A percentile compares a stretch with the other conserved stretches of the same genome.
These are phyloP conservation scores for Nasonia oneida DNA, from an alignment of 2,888 invertebrate genomes.

Conservation along the genomic window DNA sequence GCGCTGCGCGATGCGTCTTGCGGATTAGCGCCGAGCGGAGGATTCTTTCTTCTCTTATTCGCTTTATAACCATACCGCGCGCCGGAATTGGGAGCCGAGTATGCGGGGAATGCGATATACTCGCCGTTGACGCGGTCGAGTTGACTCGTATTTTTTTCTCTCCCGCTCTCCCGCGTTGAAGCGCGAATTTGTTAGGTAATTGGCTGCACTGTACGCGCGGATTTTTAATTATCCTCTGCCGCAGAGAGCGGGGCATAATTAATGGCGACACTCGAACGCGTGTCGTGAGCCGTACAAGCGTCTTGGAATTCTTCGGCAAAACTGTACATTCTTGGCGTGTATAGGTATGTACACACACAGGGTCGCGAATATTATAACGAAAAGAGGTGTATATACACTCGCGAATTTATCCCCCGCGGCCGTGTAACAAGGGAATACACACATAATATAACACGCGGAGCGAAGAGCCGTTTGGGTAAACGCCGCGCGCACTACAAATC, in stretches of 20 bases:
- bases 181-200: constrained; percentile 2
- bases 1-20: neutral
- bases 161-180: neutral
- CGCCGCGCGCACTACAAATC: neutral
- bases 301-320: neutral
- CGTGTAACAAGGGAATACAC: neutral
- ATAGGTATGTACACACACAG: neutral
- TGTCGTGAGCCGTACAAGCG: neutral
- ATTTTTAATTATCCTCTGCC: neutral
- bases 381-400: neutral
- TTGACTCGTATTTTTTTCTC: neutral
- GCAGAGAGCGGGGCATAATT: neutral
- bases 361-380: neutral
- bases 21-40: neutral
- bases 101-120: neutral
- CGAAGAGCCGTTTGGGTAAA: neutral
- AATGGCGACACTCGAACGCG: neutral
- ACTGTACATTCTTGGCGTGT: neutral
- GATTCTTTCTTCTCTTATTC: constrained; percentile 2
- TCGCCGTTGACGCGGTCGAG: neutral
- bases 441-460: neutral
- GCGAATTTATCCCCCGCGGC: neutral
- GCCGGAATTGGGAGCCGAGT: neutral
- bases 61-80: neutral
- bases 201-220: constrained; percentile 3